Evolutionary conservation across 2,113 vertebrate species (phyloP).

Genomic region (Donacobius atricapilla): DNA sequence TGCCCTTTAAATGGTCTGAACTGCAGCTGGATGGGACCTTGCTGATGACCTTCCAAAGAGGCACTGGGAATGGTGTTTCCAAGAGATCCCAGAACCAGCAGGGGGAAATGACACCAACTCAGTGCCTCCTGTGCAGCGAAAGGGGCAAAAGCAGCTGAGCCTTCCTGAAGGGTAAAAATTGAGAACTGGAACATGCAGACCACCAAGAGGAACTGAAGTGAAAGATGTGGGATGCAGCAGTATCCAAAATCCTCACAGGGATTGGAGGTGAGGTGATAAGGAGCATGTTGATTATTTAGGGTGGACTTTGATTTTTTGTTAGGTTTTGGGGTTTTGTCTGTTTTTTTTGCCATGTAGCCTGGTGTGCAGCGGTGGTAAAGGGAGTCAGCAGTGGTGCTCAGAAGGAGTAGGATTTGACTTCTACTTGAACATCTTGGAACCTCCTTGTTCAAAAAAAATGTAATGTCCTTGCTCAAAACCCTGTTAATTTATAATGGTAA

Average conservation of each 20-base stretch:
- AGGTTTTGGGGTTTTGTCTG: accelerated
- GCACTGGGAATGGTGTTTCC: neutral
- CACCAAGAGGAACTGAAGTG: neutral
- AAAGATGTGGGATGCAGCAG: neutral
- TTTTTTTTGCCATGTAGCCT: neutral
- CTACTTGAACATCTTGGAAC: neutral
- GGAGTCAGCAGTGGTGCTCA: neutral
- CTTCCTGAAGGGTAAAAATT: neutral
- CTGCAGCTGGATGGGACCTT: neutral
- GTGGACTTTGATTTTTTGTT: neutral
- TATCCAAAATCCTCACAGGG: neutral
- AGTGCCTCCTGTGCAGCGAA: neutral
- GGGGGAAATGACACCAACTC: accelerated
- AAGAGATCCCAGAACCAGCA: neutral
- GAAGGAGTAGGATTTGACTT: neutral
- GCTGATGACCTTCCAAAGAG: neutral
- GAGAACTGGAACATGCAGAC: neutral
- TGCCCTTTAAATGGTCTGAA: neutral
- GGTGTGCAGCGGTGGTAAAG: neutral
- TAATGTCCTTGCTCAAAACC: neutral
- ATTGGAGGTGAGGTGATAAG: neutral
- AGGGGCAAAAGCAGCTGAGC: neutral
- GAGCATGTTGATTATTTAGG: neutral
- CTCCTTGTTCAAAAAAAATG: neutral
- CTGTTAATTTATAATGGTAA: neutral